Conservation (phyloP, 2,888 invertebrate species). For the Orthosia gothica region DNA sequence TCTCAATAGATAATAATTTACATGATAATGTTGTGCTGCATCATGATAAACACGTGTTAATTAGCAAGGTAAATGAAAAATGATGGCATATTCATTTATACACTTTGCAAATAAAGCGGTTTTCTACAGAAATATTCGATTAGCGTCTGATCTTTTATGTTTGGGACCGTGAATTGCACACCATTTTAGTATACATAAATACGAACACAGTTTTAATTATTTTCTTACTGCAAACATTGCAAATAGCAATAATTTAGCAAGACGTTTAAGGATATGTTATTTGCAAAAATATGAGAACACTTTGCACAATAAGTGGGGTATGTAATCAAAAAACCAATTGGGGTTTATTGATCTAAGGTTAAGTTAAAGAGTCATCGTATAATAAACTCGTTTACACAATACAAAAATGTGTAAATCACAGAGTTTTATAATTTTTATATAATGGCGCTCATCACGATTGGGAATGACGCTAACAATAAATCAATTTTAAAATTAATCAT, state of each 20-base stretch:
- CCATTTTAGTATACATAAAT: neutral
- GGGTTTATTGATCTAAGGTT: slow-evolving; percentile 47
- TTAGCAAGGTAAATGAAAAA: slow-evolving; percentile 1
- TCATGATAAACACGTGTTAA: slow-evolving; percentile 15
- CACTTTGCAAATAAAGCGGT: slow-evolving; percentile 5
- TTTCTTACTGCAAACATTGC: neutral
- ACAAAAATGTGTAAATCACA: slow-evolving; percentile 28
- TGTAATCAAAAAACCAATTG: slow-evolving; percentile 30
- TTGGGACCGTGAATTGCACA: neutral
- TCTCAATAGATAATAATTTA: neutral
- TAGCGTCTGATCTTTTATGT: neutral
- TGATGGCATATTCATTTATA: slow-evolving; percentile 2
- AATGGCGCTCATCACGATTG: slow-evolving; percentile 21
- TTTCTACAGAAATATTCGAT: slow-evolving; percentile 1
- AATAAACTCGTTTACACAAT: slow-evolving; percentile 44
- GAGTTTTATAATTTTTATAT: slow-evolving; percentile 41
- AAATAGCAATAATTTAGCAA: neutral
- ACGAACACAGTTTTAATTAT: neutral
- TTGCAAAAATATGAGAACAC: slow-evolving; percentile 1
- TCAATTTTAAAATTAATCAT: slow-evolving; percentile 24
- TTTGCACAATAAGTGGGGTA: slow-evolving; percentile 31
- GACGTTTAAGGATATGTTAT: neutral
- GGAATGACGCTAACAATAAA: slow-evolving; percentile 16
- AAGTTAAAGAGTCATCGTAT: slow-evolving; percentile 42
- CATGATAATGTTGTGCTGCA: slow-evolving; percentile 1